Base-by-base conservation (phyloP, 1,140 invertebrate species). In the Meloidogyne hapla region DNA sequence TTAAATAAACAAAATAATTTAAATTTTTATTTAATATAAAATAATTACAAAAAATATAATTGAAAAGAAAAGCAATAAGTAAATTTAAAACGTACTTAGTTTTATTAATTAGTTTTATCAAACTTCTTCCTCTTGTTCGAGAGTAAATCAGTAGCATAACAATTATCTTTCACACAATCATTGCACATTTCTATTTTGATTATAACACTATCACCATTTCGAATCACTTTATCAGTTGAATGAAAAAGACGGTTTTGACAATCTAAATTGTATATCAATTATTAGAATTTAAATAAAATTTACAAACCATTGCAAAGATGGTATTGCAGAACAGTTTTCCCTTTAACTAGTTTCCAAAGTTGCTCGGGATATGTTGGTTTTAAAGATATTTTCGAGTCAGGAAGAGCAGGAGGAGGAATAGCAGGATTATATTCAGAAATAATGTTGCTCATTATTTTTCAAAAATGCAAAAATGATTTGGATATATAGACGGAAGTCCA, bases 281-380 rank as follows among this genome's bases (percentile, higher is more conserved):
- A 18, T 18, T 48, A 18, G 13, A 48, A 18, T 33, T 48, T 15
- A 48, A 15, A 15, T 18, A 48, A 15, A 48, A 18, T 48, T 15
- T 15, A 18, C 0, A 18, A 15, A 48, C 45, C 45, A 18, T 42
- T 42, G 33, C 68, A 69, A 2, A 69, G 33, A 18, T 18, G 13
- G 15, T 48, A 69, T 10, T 23, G 21, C 3, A 69, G 28, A 0
- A 69, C 21, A 26, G 25, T 48, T 18, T 69, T 69, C 10, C 68
- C 68, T 26, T 69, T 69, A 0, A 56, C 26, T 15, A 69, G 5
- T 18, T 69, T 69, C 68, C 68, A 69, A 13, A 69, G 33, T 13
- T 69, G 38, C 6, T 69, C 68, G 4, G 21, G 25, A 13, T 42
- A 25, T 40, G 25, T 38, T 15, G 15, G 10, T 15, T 12, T 13